These are phyloP conservation scores for Strigops habroptila DNA, from an alignment of 2,113 vertebrate species.

Conservation along the genomic window DNA sequence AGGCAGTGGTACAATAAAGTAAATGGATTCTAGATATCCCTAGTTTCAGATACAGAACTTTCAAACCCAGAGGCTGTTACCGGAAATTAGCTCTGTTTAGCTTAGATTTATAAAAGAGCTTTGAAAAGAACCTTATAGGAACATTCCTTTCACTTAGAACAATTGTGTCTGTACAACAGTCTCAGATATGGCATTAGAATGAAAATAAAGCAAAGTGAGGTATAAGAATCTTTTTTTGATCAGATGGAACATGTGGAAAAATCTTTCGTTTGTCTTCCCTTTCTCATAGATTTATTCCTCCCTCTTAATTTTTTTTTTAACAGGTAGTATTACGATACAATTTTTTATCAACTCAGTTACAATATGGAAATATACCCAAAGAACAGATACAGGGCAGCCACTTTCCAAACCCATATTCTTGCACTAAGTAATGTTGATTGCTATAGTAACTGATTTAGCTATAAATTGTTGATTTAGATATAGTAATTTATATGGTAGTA, in stretches of 20 bases:
- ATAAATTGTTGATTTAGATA: background rate
- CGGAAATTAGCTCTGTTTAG: background rate
- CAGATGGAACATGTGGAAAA: background rate
- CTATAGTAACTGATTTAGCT: background rate
- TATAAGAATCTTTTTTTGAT: background rate
- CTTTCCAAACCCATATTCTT: conserved; percentile 5
- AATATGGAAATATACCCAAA: background rate
- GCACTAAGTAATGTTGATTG: conserved; percentile 7
- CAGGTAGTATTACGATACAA: background rate
- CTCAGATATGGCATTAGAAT: background rate
- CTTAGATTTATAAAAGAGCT: background rate
- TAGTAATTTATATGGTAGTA: conserved; percentile 19
- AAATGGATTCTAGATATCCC: background rate
- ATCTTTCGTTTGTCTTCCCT: background rate
- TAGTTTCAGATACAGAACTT: background rate
- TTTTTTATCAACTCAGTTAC: conserved; percentile 25
- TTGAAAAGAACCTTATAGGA: background rate
- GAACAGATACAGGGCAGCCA: background rate
- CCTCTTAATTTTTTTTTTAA: background rate
- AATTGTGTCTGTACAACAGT: background rate
- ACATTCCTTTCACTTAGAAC: background rate
- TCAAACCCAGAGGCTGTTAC: background rate
- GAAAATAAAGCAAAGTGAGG: background rate
- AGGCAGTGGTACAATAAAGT: background rate
- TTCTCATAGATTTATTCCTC: background rate